A percentile compares a stretch with the other conserved stretches of the same genome.
These are phyloP conservation scores for Penaeus monodon DNA, from an alignment of 2,888 invertebrate genomes.

Conservation along the genomic window DNA sequence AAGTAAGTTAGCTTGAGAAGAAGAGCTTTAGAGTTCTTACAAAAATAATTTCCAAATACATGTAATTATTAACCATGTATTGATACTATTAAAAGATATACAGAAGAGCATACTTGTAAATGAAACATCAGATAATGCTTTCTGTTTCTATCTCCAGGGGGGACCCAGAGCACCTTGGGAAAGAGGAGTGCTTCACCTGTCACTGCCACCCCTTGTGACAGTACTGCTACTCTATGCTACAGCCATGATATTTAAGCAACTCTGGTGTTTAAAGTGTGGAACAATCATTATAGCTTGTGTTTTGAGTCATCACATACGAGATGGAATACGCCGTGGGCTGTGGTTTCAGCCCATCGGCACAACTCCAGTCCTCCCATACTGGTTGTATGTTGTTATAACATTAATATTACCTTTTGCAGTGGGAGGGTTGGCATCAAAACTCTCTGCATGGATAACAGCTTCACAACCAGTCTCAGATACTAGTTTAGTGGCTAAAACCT, in stretches of 20 bases:
- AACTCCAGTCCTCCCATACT: conserved; percentile 36
- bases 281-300: conserved; percentile 36
- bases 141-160: conserved; percentile 16
- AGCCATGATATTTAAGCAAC: conserved; percentile 14
- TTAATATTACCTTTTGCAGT: conserved; percentile 21
- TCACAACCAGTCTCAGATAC: background rate
- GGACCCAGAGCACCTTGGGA: conserved; percentile 21
- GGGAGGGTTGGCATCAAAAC: conserved; percentile 10
- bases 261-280: conserved; percentile 26
- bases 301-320: conserved; percentile 51
- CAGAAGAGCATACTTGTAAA: background rate
- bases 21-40: background rate
- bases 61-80: background rate
- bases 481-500: too few species aligned
- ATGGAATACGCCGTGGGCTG: conserved; percentile 46
- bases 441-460: background rate
- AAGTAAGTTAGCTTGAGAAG: conserved; percentile 18
- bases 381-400: conserved; percentile 43
- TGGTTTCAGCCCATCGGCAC: conserved; percentile 42
- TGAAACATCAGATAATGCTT: background rate
- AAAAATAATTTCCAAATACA: background rate
- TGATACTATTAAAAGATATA: background rate
- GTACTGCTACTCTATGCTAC: conserved; percentile 20
- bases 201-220: conserved; percentile 35
- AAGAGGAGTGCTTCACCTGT: conserved; percentile 45